These are phyloP conservation scores for Sebastes trivittatus DNA, from an alignment of 2,797 vertebrate species.

Conservation along the genomic window DNA sequence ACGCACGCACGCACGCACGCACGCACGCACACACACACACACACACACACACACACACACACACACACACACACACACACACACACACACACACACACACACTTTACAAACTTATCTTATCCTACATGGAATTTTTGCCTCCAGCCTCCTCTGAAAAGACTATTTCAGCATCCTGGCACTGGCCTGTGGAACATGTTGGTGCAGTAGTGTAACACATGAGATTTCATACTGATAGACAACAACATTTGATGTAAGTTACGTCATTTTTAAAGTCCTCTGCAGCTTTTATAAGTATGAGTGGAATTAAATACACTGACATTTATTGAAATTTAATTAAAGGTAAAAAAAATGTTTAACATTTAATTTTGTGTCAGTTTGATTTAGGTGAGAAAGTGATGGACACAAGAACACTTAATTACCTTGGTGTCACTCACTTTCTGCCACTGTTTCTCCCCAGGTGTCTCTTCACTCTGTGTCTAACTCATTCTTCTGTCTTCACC, in stretches of 20 bases:
- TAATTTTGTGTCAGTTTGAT: background rate
- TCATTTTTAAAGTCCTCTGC: constrained; percentile 3
- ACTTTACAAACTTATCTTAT: constrained; percentile 30
- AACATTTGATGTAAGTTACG: constrained; percentile 46
- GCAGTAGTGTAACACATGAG: constrained; percentile 50
- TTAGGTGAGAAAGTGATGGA: background rate
- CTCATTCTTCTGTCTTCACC: constrained; percentile 15
- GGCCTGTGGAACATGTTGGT: constrained; percentile 63
- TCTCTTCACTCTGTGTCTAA: background rate
- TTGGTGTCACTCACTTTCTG: background rate
- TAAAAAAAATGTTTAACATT: background rate
- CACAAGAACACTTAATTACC: background rate
- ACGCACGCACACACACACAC: no score
- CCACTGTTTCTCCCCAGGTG: background rate
- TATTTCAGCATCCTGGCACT: constrained; percentile 57
- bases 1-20: rapidly evolving
- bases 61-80: no score
- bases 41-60: background rate
- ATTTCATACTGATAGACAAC: constrained; percentile 39
- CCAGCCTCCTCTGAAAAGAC: constrained; percentile 51
- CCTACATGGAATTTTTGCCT: constrained; percentile 67
- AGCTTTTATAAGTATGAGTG: constrained; percentile 12
- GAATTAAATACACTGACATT: background rate
- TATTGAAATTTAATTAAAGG: background rate
- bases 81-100: background rate